Conservation (phyloP, 2,888 invertebrate genomes). For the Ichneumoninae sp. region DNA sequence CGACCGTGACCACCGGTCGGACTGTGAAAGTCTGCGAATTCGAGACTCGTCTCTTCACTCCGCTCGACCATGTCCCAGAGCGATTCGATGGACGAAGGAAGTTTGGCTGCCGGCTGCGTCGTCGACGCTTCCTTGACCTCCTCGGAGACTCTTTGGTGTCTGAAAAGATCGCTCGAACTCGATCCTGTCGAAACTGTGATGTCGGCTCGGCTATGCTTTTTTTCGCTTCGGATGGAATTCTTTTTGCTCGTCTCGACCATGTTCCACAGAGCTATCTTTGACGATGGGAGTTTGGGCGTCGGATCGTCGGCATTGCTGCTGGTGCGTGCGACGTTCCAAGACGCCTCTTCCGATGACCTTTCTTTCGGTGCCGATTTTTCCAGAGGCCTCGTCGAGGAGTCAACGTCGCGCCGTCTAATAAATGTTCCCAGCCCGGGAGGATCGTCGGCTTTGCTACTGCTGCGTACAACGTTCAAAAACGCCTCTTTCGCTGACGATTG, state of each 20-base stretch:
- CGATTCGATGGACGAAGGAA: not conserved
- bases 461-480: not conserved
- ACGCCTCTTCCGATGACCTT: not conserved
- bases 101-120: not conserved
- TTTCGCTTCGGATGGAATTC: not conserved
- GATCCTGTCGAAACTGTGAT: not conserved
- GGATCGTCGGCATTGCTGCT: not conserved
- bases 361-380: not conserved
- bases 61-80: not conserved
- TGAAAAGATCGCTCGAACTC: not conserved
- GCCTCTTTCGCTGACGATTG: not conserved
- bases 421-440: not conserved
- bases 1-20: conserved; percentile 49
- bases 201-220: not conserved
- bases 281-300: not conserved
- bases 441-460: not conserved
- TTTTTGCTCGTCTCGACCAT: not conserved
- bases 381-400: not conserved
- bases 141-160: not conserved
- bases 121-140: not conserved
- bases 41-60: not conserved
- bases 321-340: not conserved
- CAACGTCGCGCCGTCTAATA: not conserved
- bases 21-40: conserved; percentile 31
- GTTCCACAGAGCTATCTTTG: not conserved